Percentiles rank a stretch among this genome's conserved stretches.
These are phyloP conservation scores for Heliothis subflexa DNA, from an alignment of 1,140 invertebrate genomes.

Conservation along the genomic window DNA sequence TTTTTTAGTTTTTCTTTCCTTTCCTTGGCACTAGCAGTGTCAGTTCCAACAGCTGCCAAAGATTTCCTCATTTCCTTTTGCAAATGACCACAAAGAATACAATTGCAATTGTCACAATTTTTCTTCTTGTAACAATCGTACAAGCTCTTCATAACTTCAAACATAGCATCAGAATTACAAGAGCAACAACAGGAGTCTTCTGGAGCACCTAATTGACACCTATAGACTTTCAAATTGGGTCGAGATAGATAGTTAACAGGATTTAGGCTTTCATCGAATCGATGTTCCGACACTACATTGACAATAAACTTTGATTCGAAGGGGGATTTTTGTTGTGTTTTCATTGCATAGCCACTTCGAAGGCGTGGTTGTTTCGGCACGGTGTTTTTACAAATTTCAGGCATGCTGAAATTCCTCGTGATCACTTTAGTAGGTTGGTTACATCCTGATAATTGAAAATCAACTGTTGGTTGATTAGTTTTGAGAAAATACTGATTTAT, in stretches of 20 bases:
- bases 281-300: conserved; percentile 41
- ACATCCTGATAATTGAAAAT: neutral
- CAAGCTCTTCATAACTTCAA: conserved; percentile 75
- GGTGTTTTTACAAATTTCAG: conserved; percentile 15
- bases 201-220: conserved; percentile 64
- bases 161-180: conserved; percentile 77
- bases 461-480: neutral
- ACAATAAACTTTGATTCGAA: conserved; percentile 45
- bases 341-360: neutral
- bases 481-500: conserved; percentile 42
- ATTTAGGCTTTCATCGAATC: conserved; percentile 18
- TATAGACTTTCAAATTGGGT: conserved; percentile 59
- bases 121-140: conserved; percentile 76
- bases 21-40: conserved; percentile 46
- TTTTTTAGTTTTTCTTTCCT: conserved; percentile 48
- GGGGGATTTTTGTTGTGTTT: neutral
- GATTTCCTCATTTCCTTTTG: conserved; percentile 51
- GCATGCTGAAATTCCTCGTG: conserved; percentile 32
- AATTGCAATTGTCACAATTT: conserved; percentile 72
- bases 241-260: conserved; percentile 20
- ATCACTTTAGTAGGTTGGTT: neutral
- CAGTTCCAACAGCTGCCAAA: neutral
- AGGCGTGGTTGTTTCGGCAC: neutral
- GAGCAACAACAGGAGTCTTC: conserved; percentile 70
- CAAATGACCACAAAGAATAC: conserved; percentile 70